Evolutionary conservation across 2,888 invertebrate species (phyloP), one percentile per base, ranked within the genome.

Genomic region (Tipula helvola): DNA sequence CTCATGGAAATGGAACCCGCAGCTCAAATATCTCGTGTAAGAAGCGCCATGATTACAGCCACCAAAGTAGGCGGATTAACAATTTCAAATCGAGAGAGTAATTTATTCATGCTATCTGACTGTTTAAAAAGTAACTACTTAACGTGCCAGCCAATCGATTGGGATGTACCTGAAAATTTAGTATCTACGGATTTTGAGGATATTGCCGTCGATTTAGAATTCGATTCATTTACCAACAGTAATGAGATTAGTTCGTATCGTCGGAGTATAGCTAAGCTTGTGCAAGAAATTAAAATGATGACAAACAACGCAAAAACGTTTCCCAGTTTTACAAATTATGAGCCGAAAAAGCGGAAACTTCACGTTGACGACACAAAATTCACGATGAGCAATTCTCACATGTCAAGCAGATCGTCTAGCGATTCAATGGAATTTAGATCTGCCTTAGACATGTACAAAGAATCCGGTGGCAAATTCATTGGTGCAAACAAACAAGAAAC

Each of bases 191-290:
- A 96, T 89, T 92, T 96, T 41, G 94, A 95, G 89, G 93, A 94
- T 87, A 94, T 96, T 89, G 95, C 95, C 0, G 92, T 94, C 36
- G 94, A 96, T 84, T 90, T 96, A 89, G 98, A 98, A 91, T 97
- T 97, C 90, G 93, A 94, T 84, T 93, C 94, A 41, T 97, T 98
- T 90, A 93, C 95, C 0, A 91, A 92, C 18, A 95, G 94, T 89
- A 96, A 95, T 88, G 95, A 95, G 52, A 93, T 95, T 83, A 95
- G 95, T 87, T 93, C 97, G 90, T 98, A 98, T 90, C 94, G 96
- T 87, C 93, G 95, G 89, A 93, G 94, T 16, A 91, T 96, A 90
- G 94, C 94, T 0, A 95, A 95, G 92, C 90, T 95, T 93, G 96
- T 96, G 91, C 18, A 8, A n/a, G 16, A 39, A 16, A 41, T 96